Conservation (phyloP, 2,888 invertebrate genomes). For the Margaritifera margaritifera region DNA sequence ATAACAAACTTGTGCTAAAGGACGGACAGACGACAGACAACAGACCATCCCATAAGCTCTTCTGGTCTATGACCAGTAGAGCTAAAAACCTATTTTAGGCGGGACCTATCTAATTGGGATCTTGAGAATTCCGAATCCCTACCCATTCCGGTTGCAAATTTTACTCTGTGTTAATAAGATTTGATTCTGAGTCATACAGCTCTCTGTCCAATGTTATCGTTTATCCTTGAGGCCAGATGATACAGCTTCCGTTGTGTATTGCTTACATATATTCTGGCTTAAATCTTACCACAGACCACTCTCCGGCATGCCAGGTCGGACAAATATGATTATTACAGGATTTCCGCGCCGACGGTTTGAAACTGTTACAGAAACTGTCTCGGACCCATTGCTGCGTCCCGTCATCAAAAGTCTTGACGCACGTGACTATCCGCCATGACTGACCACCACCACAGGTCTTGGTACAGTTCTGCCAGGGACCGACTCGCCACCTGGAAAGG, state of each 20-base stretch:
- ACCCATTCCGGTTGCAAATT: background rate
- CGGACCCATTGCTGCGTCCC: conserved; percentile 78
- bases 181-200: no score
- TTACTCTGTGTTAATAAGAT: background rate
- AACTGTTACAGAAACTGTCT: conserved; percentile 84
- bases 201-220: no score
- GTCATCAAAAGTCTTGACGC: conserved; percentile 91
- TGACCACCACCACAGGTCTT: conserved; percentile 90
- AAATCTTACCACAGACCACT: conserved; percentile 68
- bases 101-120: background rate
- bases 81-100: no score
- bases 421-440: conserved; percentile 86
- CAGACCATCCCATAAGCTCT: no score
- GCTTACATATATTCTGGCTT: background rate
- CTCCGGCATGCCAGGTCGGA: conserved; percentile 82
- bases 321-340: conserved; percentile 89
- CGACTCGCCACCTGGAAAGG: conserved; percentile 85
- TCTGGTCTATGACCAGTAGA: no score
- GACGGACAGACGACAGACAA: no score
- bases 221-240: no score
- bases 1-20: no score
- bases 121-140: background rate
- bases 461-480: conserved; percentile 92
- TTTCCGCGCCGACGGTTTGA: conserved; percentile 86
- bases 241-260: no score